These are phyloP conservation scores for Ptilonorhynchus violaceus DNA, from an alignment of 2,113 vertebrate genomes.

Conservation along the genomic window DNA sequence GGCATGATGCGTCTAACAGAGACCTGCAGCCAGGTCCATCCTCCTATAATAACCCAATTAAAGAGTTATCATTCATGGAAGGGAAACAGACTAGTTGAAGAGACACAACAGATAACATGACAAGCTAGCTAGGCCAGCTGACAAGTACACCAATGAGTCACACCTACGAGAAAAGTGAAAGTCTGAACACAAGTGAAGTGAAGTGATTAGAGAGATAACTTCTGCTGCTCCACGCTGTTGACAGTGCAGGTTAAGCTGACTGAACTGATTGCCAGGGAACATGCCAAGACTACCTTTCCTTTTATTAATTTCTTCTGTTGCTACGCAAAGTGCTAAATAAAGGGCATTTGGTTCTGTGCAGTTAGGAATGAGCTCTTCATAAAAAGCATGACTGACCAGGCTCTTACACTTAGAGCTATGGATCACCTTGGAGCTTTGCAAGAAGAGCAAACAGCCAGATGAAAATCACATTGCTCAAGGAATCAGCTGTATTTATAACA, in stretches of 20 bases:
- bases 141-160: not conserved
- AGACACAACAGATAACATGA: not conserved
- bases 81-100: not conserved
- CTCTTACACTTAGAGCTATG: not conserved
- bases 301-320: not conserved
- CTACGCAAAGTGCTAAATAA: not conserved
- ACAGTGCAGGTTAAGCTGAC: not conserved
- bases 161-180: not conserved
- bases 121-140: not conserved
- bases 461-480: not conserved
- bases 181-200: not conserved
- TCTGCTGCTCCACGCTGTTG: not conserved
- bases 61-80: not conserved
- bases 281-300: not conserved
- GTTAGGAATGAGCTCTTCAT: not conserved
- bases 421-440: not conserved
- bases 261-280: not conserved
- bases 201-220: not conserved
- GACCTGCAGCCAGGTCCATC: not conserved
- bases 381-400: not conserved
- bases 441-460: not conserved
- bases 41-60: conserved; percentile 46
- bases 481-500: not conserved
- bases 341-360: not conserved
- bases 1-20: not conserved